Base-by-base conservation (phyloP, 2,888 invertebrate species). In the Boloria selene region DNA sequence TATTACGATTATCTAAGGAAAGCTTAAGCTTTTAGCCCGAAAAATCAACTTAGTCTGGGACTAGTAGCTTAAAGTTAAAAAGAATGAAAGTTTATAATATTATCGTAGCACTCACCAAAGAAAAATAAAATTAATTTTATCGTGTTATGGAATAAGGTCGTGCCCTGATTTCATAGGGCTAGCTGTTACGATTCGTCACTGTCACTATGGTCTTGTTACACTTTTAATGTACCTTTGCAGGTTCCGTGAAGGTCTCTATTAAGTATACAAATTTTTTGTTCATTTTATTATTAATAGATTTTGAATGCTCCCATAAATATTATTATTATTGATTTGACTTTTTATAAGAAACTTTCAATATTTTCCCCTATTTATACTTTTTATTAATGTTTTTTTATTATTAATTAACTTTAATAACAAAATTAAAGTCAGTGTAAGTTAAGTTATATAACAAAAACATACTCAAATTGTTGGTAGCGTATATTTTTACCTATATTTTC, bases 161-260 rank as follows among this genome's bases (percentile, higher is more conserved):
- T 38, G 31, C 31, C 49, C 45, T 16, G 45, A 13, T 58, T 58
- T 58, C 58, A 58, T 63, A 58, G 47, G 53, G 52, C 52, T 56
- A 62, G 47, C 65, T 18, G 63, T 63, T 66, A 62, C 51, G 38
- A 58, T 49, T 45, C 66, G 47, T 66, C 58, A 66, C 66, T 66
- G 62, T 66, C 53, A 47, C 13, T 49, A 2, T 13, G 18, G 16
- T 66, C 50, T 55, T 51, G 54, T 22, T 14, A 62, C 50, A 58
- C 45, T 56, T 64, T 50, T 55, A 56, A 50, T 47, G n/a, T 58
- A 16, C 22, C 14, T 61, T 51, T 10, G n/a, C n/a, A n/a, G 56
- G 56, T 69, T 69, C 60, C 52, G 61, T 64, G 44, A 17, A 61
- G 13, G 1, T 38, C 10, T 38, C 3, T 38, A 38, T 38, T 38